A percentile compares a stretch with the other conserved stretches of the same genome.
phyloP scores from a whole-genome alignment of 2,113 vertebrate species.

The Tursiops truncatus region DNA sequence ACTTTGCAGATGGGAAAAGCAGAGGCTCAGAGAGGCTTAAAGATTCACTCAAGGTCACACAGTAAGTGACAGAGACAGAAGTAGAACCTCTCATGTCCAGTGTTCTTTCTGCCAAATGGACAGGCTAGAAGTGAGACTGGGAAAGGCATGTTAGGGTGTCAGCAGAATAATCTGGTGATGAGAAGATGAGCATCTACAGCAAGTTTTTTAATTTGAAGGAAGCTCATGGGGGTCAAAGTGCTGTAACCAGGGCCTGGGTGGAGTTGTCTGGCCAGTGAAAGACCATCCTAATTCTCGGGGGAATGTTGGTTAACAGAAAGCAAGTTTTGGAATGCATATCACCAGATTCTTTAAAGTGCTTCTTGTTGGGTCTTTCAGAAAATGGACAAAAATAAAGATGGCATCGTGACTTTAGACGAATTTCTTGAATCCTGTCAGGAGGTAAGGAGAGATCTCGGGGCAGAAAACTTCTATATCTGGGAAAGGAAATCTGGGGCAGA shows the following conservation, averaged over 20 bases:
- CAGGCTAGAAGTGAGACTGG: background rate
- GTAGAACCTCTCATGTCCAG: background rate
- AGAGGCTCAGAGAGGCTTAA: background rate
- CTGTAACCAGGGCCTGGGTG: background rate
- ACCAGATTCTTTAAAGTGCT: background rate
- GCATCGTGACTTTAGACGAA: constrained; percentile 97
- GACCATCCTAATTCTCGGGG: background rate
- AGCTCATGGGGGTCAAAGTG: background rate
- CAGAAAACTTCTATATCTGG: background rate
- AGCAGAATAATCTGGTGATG: background rate
- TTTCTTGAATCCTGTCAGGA: constrained; percentile 98
- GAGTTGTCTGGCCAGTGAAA: background rate
- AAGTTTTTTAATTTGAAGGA: background rate
- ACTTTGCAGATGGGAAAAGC: background rate
- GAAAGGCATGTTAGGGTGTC: too few species aligned
- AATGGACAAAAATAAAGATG: constrained; percentile 99
- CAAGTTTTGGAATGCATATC: background rate
- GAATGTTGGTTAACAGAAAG: background rate
- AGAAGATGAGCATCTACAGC: background rate
- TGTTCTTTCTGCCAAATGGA: background rate
- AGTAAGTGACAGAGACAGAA: background rate
- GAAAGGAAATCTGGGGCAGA: background rate
- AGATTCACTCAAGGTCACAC: background rate
- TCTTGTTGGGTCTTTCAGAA: constrained; percentile 86
- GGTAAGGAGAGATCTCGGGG: constrained; percentile 83